Evolutionary conservation across 2,888 invertebrate species (phyloP).

Genomic region (Bembecia ichneumoniformis): DNA sequence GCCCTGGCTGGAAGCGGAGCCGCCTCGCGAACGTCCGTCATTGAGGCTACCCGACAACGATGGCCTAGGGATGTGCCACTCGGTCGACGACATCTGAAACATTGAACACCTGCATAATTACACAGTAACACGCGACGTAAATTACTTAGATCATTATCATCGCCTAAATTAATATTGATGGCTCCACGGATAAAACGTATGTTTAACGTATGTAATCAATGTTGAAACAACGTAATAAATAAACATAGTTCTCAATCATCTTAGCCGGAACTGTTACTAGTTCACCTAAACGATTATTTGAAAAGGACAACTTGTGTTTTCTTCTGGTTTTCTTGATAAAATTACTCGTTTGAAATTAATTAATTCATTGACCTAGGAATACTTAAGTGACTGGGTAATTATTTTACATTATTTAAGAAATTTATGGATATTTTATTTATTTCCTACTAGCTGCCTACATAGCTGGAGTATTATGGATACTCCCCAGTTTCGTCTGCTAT

Average conservation of each 20-base stretch:
- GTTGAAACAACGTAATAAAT: neutral
- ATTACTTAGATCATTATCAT: neutral
- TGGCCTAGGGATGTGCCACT: conserved; percentile 89
- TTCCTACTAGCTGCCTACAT: too few relatives aligned
- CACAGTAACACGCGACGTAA: neutral
- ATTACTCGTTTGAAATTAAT: neutral
- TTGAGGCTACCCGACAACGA: conserved; percentile 74
- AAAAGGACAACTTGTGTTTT: conserved; percentile 22
- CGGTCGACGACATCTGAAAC: conserved; percentile 52
- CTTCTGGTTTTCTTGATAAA: neutral
- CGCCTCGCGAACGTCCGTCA: conserved; percentile 57
- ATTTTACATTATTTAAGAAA: too few relatives aligned
- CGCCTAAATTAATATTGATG: neutral
- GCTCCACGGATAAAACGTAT: neutral
- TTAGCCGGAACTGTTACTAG: conserved; percentile 20
- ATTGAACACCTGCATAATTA: neutral
- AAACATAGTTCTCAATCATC: neutral
- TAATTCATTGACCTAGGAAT: neutral
- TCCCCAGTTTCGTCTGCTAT: too few relatives aligned
- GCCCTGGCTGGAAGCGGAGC: conserved; percentile 77
- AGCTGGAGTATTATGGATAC: too few relatives aligned
- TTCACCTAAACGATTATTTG: conserved; percentile 27
- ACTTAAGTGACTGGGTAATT: neutral
- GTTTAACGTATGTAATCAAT: neutral
- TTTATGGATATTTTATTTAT: too few relatives aligned